phyloP scores from a whole-genome alignment of 2,888 invertebrate genomes.

The Lasioglossum morio region DNA sequence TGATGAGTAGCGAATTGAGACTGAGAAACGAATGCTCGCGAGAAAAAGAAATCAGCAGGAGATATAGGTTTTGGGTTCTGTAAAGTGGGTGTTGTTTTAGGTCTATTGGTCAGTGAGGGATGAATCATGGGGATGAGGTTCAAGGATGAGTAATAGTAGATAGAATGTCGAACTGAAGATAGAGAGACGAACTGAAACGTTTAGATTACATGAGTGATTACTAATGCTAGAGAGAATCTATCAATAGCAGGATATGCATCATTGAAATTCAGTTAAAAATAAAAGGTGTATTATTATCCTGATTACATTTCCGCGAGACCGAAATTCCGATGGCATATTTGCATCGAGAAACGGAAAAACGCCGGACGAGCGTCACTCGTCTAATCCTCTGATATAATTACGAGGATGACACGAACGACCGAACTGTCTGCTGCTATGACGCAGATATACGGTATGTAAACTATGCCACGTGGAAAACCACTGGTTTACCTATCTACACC shows the following conservation, averaged over 20 bases:
- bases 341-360: conserved; percentile 3
- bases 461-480: conserved; percentile 62
- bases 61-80: no score
- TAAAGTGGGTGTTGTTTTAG: no score
- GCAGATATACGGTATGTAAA: conserved; percentile 62
- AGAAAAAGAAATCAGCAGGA: no score
- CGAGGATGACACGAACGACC: conserved; percentile 60
- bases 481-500: conserved; percentile 17
- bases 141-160: no score
- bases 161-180: no score
- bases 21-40: no score
- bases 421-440: conserved; percentile 41
- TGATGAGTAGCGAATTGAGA: no score
- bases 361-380: conserved; percentile 23
- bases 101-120: no score
- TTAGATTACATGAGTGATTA: no score
- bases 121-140: no score
- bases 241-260: background rate
- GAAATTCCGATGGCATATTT: background rate
- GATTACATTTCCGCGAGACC: background rate
- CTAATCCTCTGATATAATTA: conserved; percentile 65
- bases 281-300: background rate
- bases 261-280: background rate
- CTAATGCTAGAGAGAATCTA: no score
- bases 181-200: no score